Evolutionary conservation across 2,888 invertebrate genomes (phyloP), one percentile per base, ranked within the genome.

Genomic region (Aproaerema taeniolella): DNA sequence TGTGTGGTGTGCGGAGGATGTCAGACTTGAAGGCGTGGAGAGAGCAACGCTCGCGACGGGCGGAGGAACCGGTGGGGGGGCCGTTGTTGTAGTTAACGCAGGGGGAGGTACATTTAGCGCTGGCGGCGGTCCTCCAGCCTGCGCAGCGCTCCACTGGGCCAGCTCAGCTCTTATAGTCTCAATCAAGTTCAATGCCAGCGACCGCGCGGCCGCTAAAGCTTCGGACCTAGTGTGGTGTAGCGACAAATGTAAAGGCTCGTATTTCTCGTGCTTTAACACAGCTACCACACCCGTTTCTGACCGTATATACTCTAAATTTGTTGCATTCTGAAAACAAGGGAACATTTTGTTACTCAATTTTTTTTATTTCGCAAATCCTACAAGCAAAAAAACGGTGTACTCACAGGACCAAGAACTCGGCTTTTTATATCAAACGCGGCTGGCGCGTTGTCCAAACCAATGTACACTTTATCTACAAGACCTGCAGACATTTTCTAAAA

Each of bases 211-310:
- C 47, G 91, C 89, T 29, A 93, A 72, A 32, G 91, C 91, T 55
- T 91, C 90, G 15, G 89, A 86, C 54, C 91, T 90, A 8, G 91
- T 89, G 80, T 94, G 94, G 61, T 93, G 93, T 52, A 94, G 83
- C 52, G 90, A 91, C 52, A 95, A 87, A 77, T 94, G 93, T 60
- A 95, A 80, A 1, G 93, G 93, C 62, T 94, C 94, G 35, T 76
- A 67, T 46, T 93, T 93, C 47, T 85, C 86, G 33, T 92, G 92
- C 59, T 93, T 88, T 48, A 95, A 74, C 8, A 92, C 91, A 25
- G 94, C 92, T 49, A 90, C 90, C 2, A 93, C 93, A 15, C 93
- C 93, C 2, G 94, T 93, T 74, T 94, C 94, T 38, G 90, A 91
- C 50, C 92, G 87, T 52, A 95, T 94, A 55, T 94, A 94, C 58